These are phyloP conservation scores for Vireo griseus DNA, from an alignment of 2,797 vertebrate genomes.

Conservation along the genomic window DNA sequence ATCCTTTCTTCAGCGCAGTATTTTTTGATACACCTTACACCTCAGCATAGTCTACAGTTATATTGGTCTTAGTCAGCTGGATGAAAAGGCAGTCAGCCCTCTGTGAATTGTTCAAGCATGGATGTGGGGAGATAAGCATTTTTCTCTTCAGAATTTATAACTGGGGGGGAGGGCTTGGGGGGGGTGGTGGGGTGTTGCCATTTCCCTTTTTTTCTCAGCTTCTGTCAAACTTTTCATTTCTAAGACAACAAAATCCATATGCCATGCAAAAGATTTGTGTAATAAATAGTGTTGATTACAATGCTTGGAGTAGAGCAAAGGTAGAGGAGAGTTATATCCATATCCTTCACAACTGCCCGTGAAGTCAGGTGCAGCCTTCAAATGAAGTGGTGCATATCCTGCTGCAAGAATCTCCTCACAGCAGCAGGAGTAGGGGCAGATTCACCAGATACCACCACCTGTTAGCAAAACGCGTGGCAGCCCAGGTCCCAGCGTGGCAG, in stretches of 20 bases:
- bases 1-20: neutral
- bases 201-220: neutral
- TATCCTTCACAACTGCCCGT: neutral
- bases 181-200: no score
- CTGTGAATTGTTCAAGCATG: neutral
- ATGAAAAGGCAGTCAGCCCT: neutral
- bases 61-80: neutral
- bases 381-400: neutral
- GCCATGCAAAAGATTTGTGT: neutral
- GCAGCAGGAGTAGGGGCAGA: neutral
- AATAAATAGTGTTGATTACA: neutral
- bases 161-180: neutral
- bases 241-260: neutral
- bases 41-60: neutral
- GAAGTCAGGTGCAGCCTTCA: neutral
- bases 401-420: neutral
- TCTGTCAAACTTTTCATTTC: neutral
- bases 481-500: accelerated
- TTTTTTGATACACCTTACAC: neutral
- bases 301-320: neutral
- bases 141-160: neutral
- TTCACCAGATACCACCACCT: neutral
- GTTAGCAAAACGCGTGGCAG: neutral
- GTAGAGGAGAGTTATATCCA: neutral
- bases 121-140: neutral